Conservation (phyloP, 2,797 vertebrate genomes). For the Botia kubotai region DNA sequence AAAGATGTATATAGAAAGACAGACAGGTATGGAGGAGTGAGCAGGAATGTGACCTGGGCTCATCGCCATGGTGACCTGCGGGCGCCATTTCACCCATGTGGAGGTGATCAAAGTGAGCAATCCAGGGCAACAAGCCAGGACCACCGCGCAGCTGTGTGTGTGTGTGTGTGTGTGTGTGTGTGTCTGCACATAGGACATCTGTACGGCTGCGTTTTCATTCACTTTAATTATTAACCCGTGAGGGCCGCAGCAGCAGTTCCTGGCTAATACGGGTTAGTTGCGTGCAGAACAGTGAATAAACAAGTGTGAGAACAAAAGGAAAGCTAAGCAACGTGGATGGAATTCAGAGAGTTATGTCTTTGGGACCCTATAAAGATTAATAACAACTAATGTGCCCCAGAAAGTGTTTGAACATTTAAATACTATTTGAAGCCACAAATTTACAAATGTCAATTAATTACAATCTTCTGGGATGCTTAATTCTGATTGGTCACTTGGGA, state of each 20-base stretch:
- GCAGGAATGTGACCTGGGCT: conserved; percentile 49
- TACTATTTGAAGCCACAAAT: too few species aligned
- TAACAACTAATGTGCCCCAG: not conserved
- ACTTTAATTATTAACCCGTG: conserved; percentile 51
- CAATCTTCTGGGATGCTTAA: too few species aligned
- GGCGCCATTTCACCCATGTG: conserved; percentile 32
- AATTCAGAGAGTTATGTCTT: not conserved
- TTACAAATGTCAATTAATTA: too few species aligned
- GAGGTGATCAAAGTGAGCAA: conserved; percentile 50
- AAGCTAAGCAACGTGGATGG: not conserved
- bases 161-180: conserved; percentile 12
- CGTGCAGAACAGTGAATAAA: conserved; percentile 46
- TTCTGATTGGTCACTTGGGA: too few species aligned
- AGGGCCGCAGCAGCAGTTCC: conserved; percentile 36
- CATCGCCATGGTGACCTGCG: conserved; percentile 44
- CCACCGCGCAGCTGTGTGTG: conserved; percentile 32
- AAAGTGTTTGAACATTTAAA: not conserved
- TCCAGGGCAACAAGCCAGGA: conserved; percentile 40
- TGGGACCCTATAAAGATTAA: not conserved
- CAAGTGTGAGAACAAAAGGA: conserved; percentile 11
- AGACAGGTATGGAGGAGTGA: conserved; percentile 16
- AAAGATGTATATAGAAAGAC: conserved; percentile 7
- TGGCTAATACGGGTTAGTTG: conserved; percentile 36
- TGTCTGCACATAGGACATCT: conserved; percentile 24
- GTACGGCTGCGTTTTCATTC: conserved; percentile 25